Conservation (phyloP, 2,888 invertebrate species). For the Sturmia bella region DNA sequence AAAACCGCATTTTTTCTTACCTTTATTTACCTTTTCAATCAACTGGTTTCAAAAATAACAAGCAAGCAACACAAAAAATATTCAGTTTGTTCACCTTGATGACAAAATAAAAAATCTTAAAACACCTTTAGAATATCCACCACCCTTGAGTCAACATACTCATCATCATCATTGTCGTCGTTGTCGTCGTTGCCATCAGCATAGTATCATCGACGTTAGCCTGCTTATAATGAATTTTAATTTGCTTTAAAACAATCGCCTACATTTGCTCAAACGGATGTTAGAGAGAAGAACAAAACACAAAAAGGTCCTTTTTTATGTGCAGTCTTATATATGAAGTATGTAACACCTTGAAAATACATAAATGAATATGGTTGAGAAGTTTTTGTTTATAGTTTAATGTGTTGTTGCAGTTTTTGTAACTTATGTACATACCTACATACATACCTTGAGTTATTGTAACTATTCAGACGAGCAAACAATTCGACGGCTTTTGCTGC, state of each 20-base stretch:
- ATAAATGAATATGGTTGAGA: constrained; percentile 9
- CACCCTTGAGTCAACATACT: constrained; percentile 63
- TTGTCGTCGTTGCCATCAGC: no score
- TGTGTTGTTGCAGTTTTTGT: neutral
- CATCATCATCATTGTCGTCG: constrained; percentile 37
- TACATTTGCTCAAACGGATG: constrained; percentile 59
- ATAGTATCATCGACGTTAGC: constrained; percentile 34
- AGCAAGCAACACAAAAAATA: constrained; percentile 29
- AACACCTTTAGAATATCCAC: constrained; percentile 47
- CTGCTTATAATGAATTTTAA: constrained; percentile 38
- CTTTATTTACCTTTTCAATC: constrained; percentile 57
- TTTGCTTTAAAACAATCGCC: constrained; percentile 49
- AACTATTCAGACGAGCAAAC: constrained; percentile 35
- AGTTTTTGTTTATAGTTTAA: constrained; percentile 29
- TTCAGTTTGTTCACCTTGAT: constrained; percentile 69
- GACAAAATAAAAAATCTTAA: constrained; percentile 45
- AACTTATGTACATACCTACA: neutral
- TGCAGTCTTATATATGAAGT: constrained; percentile 3
- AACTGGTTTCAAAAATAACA: constrained; percentile 51
- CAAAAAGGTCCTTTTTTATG: constrained; percentile 40
- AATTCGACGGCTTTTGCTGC: constrained; percentile 12
- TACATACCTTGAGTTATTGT: constrained; percentile 45
- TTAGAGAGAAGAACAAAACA: constrained; percentile 42
- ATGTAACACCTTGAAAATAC: constrained; percentile 47
- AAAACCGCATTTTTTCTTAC: constrained; percentile 26